Evolutionary conservation across 1,140 invertebrate genomes (phyloP).

Genomic region (Probaryconus sp.): DNA sequence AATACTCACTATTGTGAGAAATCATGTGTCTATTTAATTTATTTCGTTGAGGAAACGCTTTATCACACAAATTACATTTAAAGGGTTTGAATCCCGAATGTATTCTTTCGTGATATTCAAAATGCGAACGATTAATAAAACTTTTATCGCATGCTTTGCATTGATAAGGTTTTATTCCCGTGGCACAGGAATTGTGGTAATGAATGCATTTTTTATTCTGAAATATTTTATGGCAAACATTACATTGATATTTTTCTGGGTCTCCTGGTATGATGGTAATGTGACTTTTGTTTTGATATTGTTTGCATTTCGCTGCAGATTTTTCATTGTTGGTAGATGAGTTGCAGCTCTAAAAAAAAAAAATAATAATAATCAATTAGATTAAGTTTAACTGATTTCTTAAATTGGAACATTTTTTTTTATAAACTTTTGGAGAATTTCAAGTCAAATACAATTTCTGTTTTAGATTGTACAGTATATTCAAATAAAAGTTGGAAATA

Average conservation of each 20-base stretch:
- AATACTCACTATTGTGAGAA: constrained; percentile 68
- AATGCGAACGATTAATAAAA: constrained; percentile 74
- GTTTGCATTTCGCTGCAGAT: constrained; percentile 25
- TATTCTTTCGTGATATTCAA: constrained; percentile 80
- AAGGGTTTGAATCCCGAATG: constrained; percentile 89
- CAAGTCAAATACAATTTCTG: no score
- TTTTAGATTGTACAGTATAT: no score
- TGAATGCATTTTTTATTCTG: constrained; percentile 70
- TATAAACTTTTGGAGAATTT: no score
- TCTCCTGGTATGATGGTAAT: constrained; percentile 66
- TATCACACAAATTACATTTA: constrained; percentile 85
- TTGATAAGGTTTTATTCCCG: constrained; percentile 70
- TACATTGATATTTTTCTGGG: constrained; percentile 70
- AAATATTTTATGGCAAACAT: constrained; percentile 70
- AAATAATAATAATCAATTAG: no score
- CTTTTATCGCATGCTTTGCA: constrained; percentile 70
- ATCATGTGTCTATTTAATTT: constrained; percentile 90
- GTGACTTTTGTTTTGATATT: constrained; percentile 65
- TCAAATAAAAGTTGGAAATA: no score
- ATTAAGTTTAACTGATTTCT: background rate
- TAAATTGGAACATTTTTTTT: background rate
- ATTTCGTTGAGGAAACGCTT: constrained; percentile 73
- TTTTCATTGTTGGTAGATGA: constrained; percentile 6
- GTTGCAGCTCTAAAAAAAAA: constrained; percentile 23
- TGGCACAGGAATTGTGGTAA: constrained; percentile 72